phyloP scores from a whole-genome alignment of 30 jellyfish, hydroid and myxozoan species.

The Hydra vulgaris region DNA sequence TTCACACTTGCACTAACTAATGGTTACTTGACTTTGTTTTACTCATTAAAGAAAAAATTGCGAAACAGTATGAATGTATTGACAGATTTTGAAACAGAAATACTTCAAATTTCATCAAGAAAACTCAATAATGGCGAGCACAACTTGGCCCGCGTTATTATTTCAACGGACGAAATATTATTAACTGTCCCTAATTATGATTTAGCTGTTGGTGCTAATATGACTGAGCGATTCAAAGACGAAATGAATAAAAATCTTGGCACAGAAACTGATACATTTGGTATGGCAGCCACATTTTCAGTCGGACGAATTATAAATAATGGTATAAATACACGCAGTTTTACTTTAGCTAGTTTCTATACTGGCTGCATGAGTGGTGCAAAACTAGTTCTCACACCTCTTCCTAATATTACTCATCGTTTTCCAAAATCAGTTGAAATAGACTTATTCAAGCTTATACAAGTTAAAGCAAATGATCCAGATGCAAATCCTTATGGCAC shows the following conservation, averaged over 20 bases:
- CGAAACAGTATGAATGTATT: background rate
- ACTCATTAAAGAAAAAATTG: conserved; percentile 11
- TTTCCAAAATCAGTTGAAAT: conserved; percentile 16
- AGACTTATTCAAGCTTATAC: conserved; percentile 18
- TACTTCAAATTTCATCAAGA: background rate
- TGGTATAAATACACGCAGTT: background rate
- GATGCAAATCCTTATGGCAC: conserved; percentile 7
- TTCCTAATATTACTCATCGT: background rate
- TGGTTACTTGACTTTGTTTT: conserved; percentile 19
- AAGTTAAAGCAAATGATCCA: background rate
- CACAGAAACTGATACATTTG: conserved; percentile 6
- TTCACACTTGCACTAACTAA: conserved; percentile 12
- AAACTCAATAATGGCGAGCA: conserved; percentile 15
- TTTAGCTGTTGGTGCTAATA: conserved; percentile 11
- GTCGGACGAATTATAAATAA: conserved; percentile 6
- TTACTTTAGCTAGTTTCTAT: background rate
- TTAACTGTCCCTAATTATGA: conserved; percentile 25
- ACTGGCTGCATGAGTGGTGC: conserved; percentile 41
- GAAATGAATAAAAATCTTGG: background rate
- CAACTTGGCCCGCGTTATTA: conserved; percentile 16
- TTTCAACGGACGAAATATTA: conserved; percentile 15
- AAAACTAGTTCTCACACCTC: background rate
- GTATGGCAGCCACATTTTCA: background rate
- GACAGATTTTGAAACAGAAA: conserved; percentile 8
- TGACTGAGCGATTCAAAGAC: conserved; percentile 16